Conservation (phyloP, 2,888 invertebrate species). For the Apantesis nais region DNA sequence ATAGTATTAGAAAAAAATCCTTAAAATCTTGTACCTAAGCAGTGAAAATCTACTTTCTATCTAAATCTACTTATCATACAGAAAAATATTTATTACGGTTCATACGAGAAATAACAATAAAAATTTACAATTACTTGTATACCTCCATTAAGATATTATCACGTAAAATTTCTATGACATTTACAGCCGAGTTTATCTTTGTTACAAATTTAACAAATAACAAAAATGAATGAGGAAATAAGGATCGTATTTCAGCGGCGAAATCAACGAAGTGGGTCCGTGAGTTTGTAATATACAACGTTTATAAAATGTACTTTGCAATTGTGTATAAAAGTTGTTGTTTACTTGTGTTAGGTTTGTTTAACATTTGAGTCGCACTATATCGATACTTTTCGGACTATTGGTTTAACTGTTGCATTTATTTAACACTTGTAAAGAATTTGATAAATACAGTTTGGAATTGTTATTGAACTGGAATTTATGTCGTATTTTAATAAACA, state of each 20-base stretch:
- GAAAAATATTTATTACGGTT: background rate
- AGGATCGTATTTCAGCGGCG: background rate
- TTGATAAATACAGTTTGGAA: slow-evolving; percentile 12
- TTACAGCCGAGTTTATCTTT: slow-evolving; percentile 1
- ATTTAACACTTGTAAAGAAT: slow-evolving; percentile 19
- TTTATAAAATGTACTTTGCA: slow-evolving; percentile 24
- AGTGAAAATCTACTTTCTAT: background rate
- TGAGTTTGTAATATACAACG: slow-evolving; percentile 25
- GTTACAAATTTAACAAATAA: slow-evolving; percentile 19
- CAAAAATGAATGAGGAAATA: slow-evolving; percentile 21
- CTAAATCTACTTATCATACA: too few relatives aligned
- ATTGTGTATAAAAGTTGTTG: background rate
- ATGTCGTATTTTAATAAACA: background rate
- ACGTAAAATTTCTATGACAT: background rate
- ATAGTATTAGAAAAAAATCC: background rate
- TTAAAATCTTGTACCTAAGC: background rate
- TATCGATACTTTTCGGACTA: slow-evolving; percentile 38
- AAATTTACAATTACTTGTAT: background rate
- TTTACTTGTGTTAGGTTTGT: slow-evolving; percentile 31
- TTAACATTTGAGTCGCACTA: slow-evolving; percentile 35
- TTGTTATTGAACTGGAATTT: background rate
- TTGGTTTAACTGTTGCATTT: slow-evolving; percentile 21
- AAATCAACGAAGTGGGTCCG: slow-evolving; percentile 1
- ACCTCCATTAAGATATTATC: background rate
- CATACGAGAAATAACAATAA: background rate